A percentile compares a stretch with the other conserved stretches of the same genome.
Evolutionary conservation across 2,113 vertebrate genomes (phyloP).

Genomic region (Tenebrosternarchus preto): DNA sequence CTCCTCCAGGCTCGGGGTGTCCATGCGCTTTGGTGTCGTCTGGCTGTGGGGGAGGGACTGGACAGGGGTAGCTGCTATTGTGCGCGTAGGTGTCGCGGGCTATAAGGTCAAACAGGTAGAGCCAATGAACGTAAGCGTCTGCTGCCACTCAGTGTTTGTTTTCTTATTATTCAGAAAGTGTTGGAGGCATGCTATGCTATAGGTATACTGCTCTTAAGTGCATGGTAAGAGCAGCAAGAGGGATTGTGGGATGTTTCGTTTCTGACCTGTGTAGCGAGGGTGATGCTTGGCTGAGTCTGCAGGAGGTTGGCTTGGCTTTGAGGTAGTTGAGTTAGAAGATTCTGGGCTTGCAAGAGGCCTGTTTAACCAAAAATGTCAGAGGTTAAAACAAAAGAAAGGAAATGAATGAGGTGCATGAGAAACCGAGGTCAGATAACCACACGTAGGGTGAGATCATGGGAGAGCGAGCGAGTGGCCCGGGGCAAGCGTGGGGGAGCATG

Average conservation of each 20-base stretch:
- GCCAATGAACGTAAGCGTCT: too few species aligned
- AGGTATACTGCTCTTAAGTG: background rate
- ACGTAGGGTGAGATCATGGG: too few species aligned
- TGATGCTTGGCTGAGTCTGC: conserved; percentile 96
- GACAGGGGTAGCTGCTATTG: conserved; percentile 91
- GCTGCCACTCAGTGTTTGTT: background rate
- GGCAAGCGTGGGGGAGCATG: too few species aligned
- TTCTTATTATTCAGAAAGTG: background rate
- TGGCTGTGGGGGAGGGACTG: conserved; percentile 94
- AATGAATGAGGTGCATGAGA: background rate
- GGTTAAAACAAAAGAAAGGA: background rate
- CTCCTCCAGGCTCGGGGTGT: conserved; percentile 96
- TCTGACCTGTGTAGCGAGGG: conserved; percentile 92
- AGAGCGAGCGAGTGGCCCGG: too few species aligned
- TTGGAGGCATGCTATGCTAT: background rate
- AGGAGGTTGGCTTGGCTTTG: conserved; percentile 99
- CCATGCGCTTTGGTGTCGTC: conserved; percentile 95
- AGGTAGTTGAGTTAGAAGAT: conserved; percentile 99
- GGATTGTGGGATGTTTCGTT: background rate
- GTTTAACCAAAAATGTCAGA: conserved; percentile 31
- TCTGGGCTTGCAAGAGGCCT: conserved; percentile 97
- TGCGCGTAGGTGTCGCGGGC: conserved; percentile 98
- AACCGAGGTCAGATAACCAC: background rate
- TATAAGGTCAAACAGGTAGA: conserved; percentile 59
- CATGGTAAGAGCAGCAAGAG: too few species aligned